phyloP scores from a whole-genome alignment of 2,113 vertebrate species.

The Neotragus pygmaeus region DNA sequence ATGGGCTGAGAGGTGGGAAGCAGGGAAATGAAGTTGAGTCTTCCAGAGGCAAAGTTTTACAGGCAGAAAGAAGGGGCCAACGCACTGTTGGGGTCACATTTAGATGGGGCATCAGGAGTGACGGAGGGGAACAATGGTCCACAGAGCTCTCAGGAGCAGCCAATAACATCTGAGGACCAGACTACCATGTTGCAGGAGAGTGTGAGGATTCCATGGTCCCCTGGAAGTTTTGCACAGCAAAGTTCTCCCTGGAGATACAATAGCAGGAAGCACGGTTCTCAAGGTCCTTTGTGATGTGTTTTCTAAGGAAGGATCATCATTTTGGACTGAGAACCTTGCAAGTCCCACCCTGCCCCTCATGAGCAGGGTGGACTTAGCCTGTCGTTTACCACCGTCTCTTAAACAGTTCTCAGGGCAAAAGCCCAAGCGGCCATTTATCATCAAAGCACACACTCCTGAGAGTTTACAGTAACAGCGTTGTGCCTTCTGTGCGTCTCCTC shows the following conservation, averaged over 20 bases:
- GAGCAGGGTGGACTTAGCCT: not conserved
- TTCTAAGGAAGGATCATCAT: not conserved
- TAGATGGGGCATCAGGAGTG: rapidly evolving
- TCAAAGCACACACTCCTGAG: rapidly evolving
- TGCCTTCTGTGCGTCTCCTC: not conserved
- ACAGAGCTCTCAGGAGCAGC: not conserved
- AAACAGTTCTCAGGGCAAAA: not conserved
- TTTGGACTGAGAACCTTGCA: not conserved
- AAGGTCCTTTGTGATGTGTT: not conserved
- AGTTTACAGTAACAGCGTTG: rapidly evolving
- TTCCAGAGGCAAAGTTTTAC: not conserved
- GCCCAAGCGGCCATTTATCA: not conserved
- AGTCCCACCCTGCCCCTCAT: not conserved
- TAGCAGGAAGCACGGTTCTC: rapidly evolving
- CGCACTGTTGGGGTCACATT: too few relatives aligned
- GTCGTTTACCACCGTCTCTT: rapidly evolving
- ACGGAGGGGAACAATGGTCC: not conserved
- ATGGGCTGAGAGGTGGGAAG: not conserved
- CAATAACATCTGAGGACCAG: not conserved
- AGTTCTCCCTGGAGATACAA: not conserved
- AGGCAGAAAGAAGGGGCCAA: not conserved
- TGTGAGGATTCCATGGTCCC: not conserved
- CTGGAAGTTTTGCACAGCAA: not conserved
- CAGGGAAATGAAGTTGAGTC: too few relatives aligned
- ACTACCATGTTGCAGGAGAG: rapidly evolving